Conservation (phyloP, 2,888 invertebrate species). For the Drosophila glabriapex region DNA sequence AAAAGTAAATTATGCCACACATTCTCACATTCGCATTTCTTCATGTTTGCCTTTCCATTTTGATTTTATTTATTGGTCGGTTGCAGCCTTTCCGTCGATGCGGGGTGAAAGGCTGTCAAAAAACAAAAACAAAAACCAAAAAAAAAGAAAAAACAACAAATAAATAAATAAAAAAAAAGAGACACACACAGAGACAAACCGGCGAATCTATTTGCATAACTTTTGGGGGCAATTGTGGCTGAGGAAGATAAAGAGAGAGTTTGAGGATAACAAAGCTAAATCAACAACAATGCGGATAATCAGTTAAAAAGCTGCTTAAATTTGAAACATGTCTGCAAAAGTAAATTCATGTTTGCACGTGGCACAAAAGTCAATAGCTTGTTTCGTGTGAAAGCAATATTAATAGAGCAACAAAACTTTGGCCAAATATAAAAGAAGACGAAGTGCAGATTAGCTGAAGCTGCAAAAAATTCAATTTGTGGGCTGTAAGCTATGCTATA, state of each 20-base stretch:
- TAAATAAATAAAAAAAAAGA: constrained; percentile 7
- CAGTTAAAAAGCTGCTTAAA: constrained; percentile 48
- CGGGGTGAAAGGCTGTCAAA: background rate
- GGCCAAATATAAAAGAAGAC: background rate
- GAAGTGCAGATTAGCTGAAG: background rate
- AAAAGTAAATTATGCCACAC: constrained; percentile 74
- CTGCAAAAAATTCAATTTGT: background rate
- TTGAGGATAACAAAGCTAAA: constrained; percentile 33
- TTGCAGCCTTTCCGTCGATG: constrained; percentile 5
- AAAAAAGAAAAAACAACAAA: background rate
- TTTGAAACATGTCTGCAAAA: constrained; percentile 38
- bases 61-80: constrained; percentile 32
- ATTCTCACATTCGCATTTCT: constrained; percentile 23
- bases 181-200: constrained; percentile 8
- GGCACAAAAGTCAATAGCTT: constrained; percentile 42
- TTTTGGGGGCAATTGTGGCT: constrained; percentile 16
- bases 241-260: background rate
- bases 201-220: constrained; percentile 54
- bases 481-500: background rate
- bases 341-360: constrained; percentile 39
- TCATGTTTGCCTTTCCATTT: constrained; percentile 14
- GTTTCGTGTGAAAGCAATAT: constrained; percentile 16
- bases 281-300: constrained; percentile 43
- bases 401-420: constrained; percentile 5
- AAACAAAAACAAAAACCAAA: no score